Base-by-base conservation (phyloP, 2,113 vertebrate species). In the Suncus etruscus region DNA sequence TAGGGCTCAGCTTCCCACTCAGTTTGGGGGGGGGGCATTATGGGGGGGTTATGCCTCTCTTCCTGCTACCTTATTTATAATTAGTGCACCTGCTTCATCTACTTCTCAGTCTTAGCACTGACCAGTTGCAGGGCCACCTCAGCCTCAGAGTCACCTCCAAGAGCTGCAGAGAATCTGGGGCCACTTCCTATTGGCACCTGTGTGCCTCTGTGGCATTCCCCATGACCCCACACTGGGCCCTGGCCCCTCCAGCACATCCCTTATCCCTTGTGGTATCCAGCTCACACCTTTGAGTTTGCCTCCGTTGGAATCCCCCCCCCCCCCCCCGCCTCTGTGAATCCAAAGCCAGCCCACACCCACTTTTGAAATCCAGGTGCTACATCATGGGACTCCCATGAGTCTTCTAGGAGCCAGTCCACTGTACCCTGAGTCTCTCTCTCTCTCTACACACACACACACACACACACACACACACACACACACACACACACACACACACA, bases 101-200 rank as follows among this genome's bases (percentile, higher is more conserved):
- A 86, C 95, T 92, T 94, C 86, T 69, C 92, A 69, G 86, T 87
- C 93, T 76, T 79, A 50, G 74, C 86, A 86, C 88, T 94, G 90
- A 66, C 76, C 90, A 86, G 95, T 79, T 94, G 85, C 63, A 69
- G 82, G 91, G 69, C 1, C 6, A 79, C 95, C 90, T 96, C 94
- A 94, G 89, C 72, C 89, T 93, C 75, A 4, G 4, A 50, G 87
- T 87, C 93, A 82, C 92, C 91, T 94, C 83, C 45, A 48, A 31
- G 90, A 95, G 89, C 94, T 93, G 87, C 79, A 79, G 83, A 79
- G 45, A 58, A 72, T 74, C 90, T 78, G 87, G 80, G 61, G 81
- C 83, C 83, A 85, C 87, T 97, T 93, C 91, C 87, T 90, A 89
- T 93, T 68, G 80, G 89, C 91, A 96, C 95, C 96, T 95, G 95